phyloP scores from a whole-genome alignment of 2,888 invertebrate species.

The Magallana nippona region DNA sequence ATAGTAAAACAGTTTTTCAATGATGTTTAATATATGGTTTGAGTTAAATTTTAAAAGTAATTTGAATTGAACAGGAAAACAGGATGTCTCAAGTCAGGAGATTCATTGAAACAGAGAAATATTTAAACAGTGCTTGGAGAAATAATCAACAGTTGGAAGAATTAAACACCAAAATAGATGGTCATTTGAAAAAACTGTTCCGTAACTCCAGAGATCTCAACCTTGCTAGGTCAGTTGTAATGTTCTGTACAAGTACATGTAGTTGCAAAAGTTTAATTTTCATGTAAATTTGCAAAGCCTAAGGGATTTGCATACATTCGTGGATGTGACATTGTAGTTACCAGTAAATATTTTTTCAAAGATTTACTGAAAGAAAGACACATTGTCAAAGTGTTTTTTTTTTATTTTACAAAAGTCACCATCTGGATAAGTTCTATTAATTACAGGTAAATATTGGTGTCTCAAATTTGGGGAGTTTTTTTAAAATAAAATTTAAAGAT shows the following conservation, averaged over 20 bases:
- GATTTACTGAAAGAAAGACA: too few relatives aligned
- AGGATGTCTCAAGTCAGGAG: slow-evolving; percentile 62
- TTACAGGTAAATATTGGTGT: too few relatives aligned
- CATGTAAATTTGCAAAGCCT: too few relatives aligned
- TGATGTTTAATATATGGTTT: not conserved
- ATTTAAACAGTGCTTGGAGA: slow-evolving; percentile 64
- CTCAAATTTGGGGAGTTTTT: too few relatives aligned
- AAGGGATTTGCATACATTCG: not conserved
- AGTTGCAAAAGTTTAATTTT: not conserved
- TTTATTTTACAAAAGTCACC: too few relatives aligned
- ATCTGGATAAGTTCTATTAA: too few relatives aligned
- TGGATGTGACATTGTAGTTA: too few relatives aligned
- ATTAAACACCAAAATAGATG: slow-evolving; percentile 60
- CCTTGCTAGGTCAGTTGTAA: slow-evolving; percentile 61
- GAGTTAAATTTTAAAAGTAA: not conserved
- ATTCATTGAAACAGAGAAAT: slow-evolving; percentile 70
- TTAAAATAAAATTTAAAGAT: too few relatives aligned
- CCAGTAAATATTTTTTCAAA: too few relatives aligned
- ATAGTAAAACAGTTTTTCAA: not conserved
- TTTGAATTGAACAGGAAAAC: slow-evolving; percentile 61
- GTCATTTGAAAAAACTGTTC: slow-evolving; percentile 60
- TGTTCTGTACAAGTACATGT: not conserved
- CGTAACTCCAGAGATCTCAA: slow-evolving; percentile 63
- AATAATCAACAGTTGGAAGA: slow-evolving; percentile 60
- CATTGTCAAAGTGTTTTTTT: too few relatives aligned